Evolutionary conservation across 2,888 invertebrate species (phyloP).

Genomic region (Orchesella flavescens): DNA sequence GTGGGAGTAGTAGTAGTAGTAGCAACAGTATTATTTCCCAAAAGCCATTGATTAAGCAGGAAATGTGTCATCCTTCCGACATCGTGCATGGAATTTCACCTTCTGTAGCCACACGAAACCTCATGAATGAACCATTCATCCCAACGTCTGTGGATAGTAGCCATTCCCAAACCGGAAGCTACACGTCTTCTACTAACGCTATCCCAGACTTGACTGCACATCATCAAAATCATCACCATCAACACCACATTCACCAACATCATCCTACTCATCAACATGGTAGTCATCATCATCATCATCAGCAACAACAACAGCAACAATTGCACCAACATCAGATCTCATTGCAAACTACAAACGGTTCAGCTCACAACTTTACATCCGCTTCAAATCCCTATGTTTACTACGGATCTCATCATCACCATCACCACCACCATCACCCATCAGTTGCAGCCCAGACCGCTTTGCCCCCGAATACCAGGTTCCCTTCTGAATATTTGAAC

Average conservation of each 20-base stretch:
- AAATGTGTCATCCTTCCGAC: constrained; percentile 65
- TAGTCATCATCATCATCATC: constrained; percentile 46
- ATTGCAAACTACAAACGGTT: constrained; percentile 35
- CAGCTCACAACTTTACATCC: constrained; percentile 42
- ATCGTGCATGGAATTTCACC: constrained; percentile 65
- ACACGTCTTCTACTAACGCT: constrained; percentile 58
- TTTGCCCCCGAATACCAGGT: constrained; percentile 40
- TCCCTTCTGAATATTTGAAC: constrained; percentile 48
- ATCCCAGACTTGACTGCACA: constrained; percentile 53
- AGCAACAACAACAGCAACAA: constrained; percentile 55
- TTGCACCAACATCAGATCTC: constrained; percentile 52
- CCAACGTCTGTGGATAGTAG: constrained; percentile 60
- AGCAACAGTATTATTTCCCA: constrained; percentile 30
- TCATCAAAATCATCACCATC: constrained; percentile 50
- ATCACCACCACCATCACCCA: constrained; percentile 28
- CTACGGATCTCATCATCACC: constrained; percentile 45
- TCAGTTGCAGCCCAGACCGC: constrained; percentile 34
- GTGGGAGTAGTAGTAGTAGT: constrained; percentile 28
- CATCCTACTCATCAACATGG: constrained; percentile 46
- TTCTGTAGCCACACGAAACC: constrained; percentile 60
- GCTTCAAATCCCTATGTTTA: constrained; percentile 46
- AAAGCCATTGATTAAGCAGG: constrained; percentile 64
- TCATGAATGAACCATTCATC: constrained; percentile 60
- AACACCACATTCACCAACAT: constrained; percentile 61
- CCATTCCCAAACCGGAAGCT: constrained; percentile 63